These are phyloP conservation scores for Rambutsinella grinnellia DNA, from an alignment of 2,888 invertebrate species.

Conservation along the genomic window DNA sequence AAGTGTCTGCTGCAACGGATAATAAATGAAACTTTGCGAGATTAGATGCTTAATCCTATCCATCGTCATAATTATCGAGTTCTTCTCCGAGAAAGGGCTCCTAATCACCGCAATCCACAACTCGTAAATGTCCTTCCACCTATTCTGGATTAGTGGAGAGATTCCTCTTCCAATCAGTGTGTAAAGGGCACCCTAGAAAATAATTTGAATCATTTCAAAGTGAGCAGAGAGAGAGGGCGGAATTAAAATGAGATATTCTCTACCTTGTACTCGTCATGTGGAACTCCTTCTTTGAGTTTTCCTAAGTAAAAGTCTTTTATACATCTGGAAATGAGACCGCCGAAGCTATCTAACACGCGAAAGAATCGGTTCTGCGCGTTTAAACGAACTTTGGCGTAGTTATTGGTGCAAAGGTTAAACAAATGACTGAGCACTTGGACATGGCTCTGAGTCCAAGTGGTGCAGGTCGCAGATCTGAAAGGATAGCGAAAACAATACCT, in stretches of 20 bases:
- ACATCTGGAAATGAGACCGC: conserved; percentile 56
- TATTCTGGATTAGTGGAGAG: conserved; percentile 63
- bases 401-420: conserved; percentile 62
- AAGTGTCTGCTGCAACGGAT: conserved; percentile 56
- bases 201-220: too few relatives aligned
- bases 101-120: conserved; percentile 85
- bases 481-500: too few relatives aligned
- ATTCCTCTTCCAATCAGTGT: conserved; percentile 78
- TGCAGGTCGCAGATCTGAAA: conserved; percentile 59
- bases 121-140: conserved; percentile 80
- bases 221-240: too few relatives aligned
- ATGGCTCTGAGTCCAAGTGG: conserved; percentile 64
- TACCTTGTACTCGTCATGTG: conserved; percentile 66
- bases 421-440: conserved; percentile 58
- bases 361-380: conserved; percentile 64
- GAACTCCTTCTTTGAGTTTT: conserved; percentile 63
- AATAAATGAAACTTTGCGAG: conserved; percentile 63
- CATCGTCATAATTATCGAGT: conserved; percentile 77
- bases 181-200: conserved; percentile 72
- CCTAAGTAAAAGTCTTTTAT: conserved; percentile 59
- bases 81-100: conserved; percentile 88
- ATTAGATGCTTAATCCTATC: conserved; percentile 67
- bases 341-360: conserved; percentile 62
- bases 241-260: too few relatives aligned
- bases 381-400: conserved; percentile 63